Evolutionary conservation across 1,140 invertebrate genomes (phyloP).

Genomic region (Fopius arisanus): DNA sequence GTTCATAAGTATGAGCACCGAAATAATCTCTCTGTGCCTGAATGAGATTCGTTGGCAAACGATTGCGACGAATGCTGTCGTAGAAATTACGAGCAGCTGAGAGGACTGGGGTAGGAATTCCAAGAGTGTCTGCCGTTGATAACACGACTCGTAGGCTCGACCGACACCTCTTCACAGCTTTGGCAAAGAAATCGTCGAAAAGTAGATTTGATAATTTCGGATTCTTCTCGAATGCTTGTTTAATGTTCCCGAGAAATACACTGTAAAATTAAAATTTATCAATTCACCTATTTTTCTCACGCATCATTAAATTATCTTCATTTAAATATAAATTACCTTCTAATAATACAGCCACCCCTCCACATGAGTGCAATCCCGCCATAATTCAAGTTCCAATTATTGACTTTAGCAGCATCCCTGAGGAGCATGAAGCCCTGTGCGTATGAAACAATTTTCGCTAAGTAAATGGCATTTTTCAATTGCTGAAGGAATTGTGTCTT

Average conservation of each 20-base stretch:
- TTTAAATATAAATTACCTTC: slow-evolving; percentile 71
- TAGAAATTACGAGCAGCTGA: slow-evolving; percentile 95
- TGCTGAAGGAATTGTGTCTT: slow-evolving; percentile 82
- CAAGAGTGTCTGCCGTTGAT: slow-evolving; percentile 72
- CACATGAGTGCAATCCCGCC: slow-evolving; percentile 99
- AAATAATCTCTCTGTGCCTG: slow-evolving; percentile 99
- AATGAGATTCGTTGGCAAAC: slow-evolving; percentile 90
- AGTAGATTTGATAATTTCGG: slow-evolving; percentile 90
- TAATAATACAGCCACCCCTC: slow-evolving; percentile 99
- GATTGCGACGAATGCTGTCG: slow-evolving; percentile 88
- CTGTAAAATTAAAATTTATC: slow-evolving; percentile 62
- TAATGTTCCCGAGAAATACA: slow-evolving; percentile 96
- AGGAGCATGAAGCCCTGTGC: slow-evolving; percentile 99
- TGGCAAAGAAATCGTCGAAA: slow-evolving; percentile 92
- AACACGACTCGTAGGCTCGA: slow-evolving; percentile 76
- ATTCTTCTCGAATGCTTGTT: slow-evolving; percentile 93
- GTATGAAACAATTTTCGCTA: slow-evolving; percentile 98
- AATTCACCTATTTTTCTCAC: not conserved
- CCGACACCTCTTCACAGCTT: slow-evolving; percentile 84
- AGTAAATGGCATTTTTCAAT: slow-evolving; percentile 87
- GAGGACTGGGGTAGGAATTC: slow-evolving; percentile 93
- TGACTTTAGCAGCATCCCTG: slow-evolving; percentile 88
- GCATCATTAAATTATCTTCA: too few species aligned
- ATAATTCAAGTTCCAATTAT: slow-evolving; percentile 96
- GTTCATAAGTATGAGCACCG: slow-evolving; percentile 98